Conservation (phyloP, 2,113 vertebrate species). For the Pitta sordida region DNA sequence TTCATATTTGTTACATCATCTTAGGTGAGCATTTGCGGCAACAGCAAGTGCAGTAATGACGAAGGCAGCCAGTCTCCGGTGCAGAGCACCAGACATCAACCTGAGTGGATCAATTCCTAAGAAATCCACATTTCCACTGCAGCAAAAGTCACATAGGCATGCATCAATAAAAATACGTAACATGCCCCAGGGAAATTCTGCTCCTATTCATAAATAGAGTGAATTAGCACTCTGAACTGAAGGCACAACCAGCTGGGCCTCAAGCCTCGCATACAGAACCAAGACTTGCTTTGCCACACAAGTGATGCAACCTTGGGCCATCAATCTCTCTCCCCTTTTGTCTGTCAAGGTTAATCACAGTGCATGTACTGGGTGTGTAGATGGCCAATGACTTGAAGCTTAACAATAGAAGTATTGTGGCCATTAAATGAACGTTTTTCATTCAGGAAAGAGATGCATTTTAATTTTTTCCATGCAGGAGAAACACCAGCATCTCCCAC, state of each 20-base stretch:
- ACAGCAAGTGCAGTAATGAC: neutral
- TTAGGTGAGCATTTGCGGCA: neutral
- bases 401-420: neutral
- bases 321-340: neutral
- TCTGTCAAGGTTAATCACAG: neutral
- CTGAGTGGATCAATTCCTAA: neutral
- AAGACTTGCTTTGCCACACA: neutral
- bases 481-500: neutral
- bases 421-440: neutral
- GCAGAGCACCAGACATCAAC: neutral
- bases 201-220: neutral
- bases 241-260: neutral
- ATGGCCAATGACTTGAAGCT: neutral
- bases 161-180: neutral
- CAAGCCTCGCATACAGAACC: constrained; percentile 13
- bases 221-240: neutral
- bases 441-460: accelerated
- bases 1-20: neutral
- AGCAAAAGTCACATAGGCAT: neutral
- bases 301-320: neutral
- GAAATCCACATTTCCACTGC: neutral
- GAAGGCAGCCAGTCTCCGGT: neutral
- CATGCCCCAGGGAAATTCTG: neutral
- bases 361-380: neutral
- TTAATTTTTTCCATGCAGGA: neutral